A percentile compares a stretch with the other conserved stretches of the same genome.
These are phyloP conservation scores for Otolemur crassicaudatus DNA, from an alignment of 2,797 vertebrate species.

Conservation along the genomic window DNA sequence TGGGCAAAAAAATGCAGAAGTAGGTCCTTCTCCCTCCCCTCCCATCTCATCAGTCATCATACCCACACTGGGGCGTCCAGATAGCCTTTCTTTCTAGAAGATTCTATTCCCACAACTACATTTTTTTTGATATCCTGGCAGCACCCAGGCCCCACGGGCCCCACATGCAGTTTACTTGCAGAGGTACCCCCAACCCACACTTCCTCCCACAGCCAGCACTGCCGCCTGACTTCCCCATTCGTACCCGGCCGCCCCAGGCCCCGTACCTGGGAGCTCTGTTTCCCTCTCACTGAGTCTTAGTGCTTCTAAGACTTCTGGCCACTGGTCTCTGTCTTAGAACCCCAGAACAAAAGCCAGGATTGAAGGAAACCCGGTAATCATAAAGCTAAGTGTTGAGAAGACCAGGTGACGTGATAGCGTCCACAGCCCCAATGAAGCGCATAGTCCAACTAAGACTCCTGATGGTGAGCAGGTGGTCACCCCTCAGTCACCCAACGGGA, in stretches of 20 bases:
- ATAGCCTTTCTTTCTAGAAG: not conserved
- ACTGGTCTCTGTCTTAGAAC: not conserved
- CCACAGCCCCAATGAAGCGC: not conserved
- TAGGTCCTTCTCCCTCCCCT: not conserved
- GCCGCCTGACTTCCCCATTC: not conserved
- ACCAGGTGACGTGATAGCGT: not conserved
- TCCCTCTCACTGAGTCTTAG: not conserved
- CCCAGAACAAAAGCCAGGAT: not conserved
- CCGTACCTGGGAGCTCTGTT: fast-evolving
- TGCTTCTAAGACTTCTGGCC: not conserved
- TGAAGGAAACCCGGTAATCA: not conserved
- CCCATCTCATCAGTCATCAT: not conserved
- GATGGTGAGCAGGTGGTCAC: not conserved
- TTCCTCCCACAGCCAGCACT: not conserved
- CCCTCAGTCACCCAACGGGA: not conserved
- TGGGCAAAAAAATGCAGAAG: not conserved
- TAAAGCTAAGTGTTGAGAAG: not conserved
- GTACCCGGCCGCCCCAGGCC: not conserved
- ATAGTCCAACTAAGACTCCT: not conserved
- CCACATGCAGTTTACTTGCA: not conserved
- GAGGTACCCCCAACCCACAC: not conserved
- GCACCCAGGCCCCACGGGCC: not conserved
- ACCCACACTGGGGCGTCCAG: not conserved
- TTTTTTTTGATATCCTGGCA: not conserved
- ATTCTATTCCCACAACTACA: not conserved